Conservation (phyloP, 64 coral and sea anemone genomes). For the Dendrophyllia cribrosa region DNA sequence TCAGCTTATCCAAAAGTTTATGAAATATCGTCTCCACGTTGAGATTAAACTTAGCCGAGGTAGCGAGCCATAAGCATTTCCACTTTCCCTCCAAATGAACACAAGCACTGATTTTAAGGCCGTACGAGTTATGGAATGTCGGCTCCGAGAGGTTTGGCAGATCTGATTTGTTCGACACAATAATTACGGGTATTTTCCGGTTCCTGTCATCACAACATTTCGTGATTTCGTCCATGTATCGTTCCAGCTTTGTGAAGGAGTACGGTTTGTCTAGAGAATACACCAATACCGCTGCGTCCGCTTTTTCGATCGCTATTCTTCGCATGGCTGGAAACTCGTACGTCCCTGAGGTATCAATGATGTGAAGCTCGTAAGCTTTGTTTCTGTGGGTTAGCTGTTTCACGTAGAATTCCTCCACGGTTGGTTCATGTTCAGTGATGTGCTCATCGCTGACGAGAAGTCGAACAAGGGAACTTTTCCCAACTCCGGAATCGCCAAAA, state of each 20-base stretch:
- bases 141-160: conserved; percentile 41
- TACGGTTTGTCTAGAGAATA: conserved; percentile 71
- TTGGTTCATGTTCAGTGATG: conserved; percentile 64
- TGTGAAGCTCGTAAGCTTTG: conserved; percentile 68
- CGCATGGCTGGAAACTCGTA: conserved; percentile 98
- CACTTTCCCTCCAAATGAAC: conserved; percentile 7
- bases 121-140: not conserved
- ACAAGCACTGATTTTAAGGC: conserved; percentile 2
- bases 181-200: conserved; percentile 43
- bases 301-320: conserved; percentile 81
- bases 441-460: conserved; percentile 58
- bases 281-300: conserved; percentile 81
- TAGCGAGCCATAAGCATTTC: conserved; percentile 27
- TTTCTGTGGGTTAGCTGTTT: conserved; percentile 61
- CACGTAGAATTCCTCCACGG: conserved; percentile 85
- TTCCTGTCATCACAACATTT: conserved; percentile 40
- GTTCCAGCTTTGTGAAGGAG: conserved; percentile 70
- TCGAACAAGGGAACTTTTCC: conserved; percentile 88
- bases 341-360: conserved; percentile 86
- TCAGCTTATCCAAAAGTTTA: conserved; percentile 19
- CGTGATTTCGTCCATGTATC: conserved; percentile 84
- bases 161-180: conserved; percentile 83
- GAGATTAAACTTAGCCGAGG: conserved; percentile 39
- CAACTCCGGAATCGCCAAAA: conserved; percentile 88
- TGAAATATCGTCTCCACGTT: conserved; percentile 31